Evolutionary conservation across 2,888 invertebrate species (phyloP), one percentile per base, ranked within the genome.

Genomic region (Andrena marginata): DNA sequence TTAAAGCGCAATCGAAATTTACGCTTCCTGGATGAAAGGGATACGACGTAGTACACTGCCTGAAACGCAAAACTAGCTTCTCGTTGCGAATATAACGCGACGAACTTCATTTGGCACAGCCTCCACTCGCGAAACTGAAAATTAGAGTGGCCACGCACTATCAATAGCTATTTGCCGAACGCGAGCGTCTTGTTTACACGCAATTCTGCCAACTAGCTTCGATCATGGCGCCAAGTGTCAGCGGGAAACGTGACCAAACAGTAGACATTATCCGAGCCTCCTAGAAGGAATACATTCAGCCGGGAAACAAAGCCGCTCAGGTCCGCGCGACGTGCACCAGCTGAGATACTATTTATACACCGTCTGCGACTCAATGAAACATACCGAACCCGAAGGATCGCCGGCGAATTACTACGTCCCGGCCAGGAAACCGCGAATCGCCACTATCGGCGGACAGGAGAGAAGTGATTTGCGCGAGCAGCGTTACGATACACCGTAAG

Each of bases 171-270:
- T 78, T 87, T 80, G 62, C 69, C 68, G 77, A 84, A 77, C 75
- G 65, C 29, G 62, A 63, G 65, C 33, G 56, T 26, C 74, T 71
- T 88, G 86, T 88, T 87, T 84, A 84, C 77, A 59, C 62, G 56
- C 60, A 16, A 31, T 75, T 80, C 67, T 80, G 80, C 80, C 85
- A 85, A 80, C 31, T 79, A 60, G 75, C 63, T 29, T 65, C 68
- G 65, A 76, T 82, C 73, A 79, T 75, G 72, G 77, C 73, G 68
- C 42, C 81, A 59, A 79, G 77, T 77, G 68, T 87, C 80, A 75
- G 79, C 26, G 67, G 62, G 16, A 75, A 80, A 87, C 87, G 85
- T 87, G 82, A 82, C 80, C 48, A 42, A 80, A 67, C 67, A 23
- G 33, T 31, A n/a, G 69, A 78, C 74, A 78, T 60, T 63, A 60